A percentile compares a stretch with the other conserved stretches of the same genome.
Evolutionary conservation across 2,113 vertebrate species (phyloP).

Genomic region (Hypanus sabinus): DNA sequence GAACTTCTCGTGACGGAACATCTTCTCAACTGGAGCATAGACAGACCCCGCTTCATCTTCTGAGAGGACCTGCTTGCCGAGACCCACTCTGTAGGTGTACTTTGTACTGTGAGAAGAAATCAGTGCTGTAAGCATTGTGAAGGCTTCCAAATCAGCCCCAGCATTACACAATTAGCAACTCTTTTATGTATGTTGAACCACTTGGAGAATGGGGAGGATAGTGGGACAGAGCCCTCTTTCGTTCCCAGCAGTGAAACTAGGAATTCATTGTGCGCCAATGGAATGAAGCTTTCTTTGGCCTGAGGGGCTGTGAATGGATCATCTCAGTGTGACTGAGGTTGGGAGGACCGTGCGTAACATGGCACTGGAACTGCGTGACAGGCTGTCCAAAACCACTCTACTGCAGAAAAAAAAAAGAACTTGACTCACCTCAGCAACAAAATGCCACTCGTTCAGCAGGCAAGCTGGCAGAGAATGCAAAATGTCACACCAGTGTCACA

Average conservation of each 20-base stretch:
- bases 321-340: background rate
- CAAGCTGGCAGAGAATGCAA: background rate
- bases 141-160: background rate
- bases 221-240: background rate
- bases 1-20: constrained; percentile 75
- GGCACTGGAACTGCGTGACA: background rate
- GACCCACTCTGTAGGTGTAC: constrained; percentile 68
- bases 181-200: background rate
- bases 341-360: background rate
- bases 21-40: constrained; percentile 61
- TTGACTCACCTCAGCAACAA: background rate
- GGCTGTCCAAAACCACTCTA: background rate
- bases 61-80: constrained; percentile 73
- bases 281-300: background rate
- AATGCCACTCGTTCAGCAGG: background rate
- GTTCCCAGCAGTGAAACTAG: background rate
- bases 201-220: background rate
- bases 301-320: background rate
- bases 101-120: constrained; percentile 47
- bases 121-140: background rate
- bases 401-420: background rate
- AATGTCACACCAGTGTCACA: background rate
- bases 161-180: background rate
- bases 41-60: constrained; percentile 54
- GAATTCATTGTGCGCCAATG: background rate